Base-by-base conservation (phyloP, 2,113 vertebrate genomes). In the Trogon melanurus region DNA sequence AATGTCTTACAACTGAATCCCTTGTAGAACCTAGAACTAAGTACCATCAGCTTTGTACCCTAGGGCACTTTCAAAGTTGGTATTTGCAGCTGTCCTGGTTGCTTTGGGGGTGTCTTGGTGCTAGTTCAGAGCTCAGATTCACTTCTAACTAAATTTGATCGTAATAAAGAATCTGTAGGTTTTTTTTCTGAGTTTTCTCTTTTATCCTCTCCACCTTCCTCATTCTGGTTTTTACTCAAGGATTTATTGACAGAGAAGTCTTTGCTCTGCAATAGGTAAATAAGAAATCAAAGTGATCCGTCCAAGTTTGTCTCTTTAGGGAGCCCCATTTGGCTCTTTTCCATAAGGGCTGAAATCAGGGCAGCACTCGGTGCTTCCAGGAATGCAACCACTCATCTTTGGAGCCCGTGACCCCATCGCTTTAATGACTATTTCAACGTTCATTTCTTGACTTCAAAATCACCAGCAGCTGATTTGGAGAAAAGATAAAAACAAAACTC, bases 361-460 rank as follows among this genome's bases (percentile, higher is more conserved):
- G 30, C 22, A 60, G 62, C 1, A 2, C 13, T 44, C 9, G 25
- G 36, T 30, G n/a, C 66, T 73, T 53, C 90, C 66, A 74, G 72
- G 57, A 58, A 34, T 0, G 3, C 11, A 10, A 3, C 36, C 2
- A 0, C 51, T 64, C 1, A 0, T 26, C 22, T n/a, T 14, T 4
- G 6, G 16, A 50, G 38, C n/a, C 54, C 2, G 0, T 32, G 27
- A n/a, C 38, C 45, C 7, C 36, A 4, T 48, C 9, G 53, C 13
- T 70, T 29, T 9, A 9, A 27, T 25, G 11, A n/a, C 56, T 7
- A 71, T 45, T 71, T 70, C 38, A 75, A 48, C 0, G 0, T 29
- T 12, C 19, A 10, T 17, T 16, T 65, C 45, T 65, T 0, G 2
- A 18, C 29, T 74, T 58, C 16, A 44, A 45, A 36, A 54, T 54